Percentiles rank a stretch among this genome's conserved stretches.
phyloP scores from a whole-genome alignment of 2,797 vertebrate species.

The Oreortyx pictus region DNA sequence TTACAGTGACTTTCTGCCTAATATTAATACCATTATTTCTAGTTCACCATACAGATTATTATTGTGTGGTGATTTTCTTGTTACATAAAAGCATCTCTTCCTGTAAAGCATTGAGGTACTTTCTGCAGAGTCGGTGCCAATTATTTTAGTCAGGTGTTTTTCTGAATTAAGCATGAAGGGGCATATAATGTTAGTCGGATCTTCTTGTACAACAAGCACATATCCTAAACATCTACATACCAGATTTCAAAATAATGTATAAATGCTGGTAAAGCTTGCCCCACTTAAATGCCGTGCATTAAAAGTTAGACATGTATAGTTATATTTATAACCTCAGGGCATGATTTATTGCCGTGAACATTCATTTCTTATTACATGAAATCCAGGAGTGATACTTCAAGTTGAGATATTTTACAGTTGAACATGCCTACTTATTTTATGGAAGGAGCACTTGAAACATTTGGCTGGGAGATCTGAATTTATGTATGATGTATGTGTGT shows the following conservation, averaged over 20 bases:
- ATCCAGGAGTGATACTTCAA: slow-evolving; percentile 19
- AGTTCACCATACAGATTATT: not conserved
- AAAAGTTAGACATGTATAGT: not conserved
- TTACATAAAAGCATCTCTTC: not conserved
- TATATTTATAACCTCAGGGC: not conserved
- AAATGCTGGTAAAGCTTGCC: not conserved
- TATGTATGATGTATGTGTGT: not conserved
- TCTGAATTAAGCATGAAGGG: not conserved
- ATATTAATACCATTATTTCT: not conserved
- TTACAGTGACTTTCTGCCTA: not conserved
- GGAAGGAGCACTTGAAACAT: slow-evolving; percentile 17
- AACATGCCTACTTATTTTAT: slow-evolving; percentile 26
- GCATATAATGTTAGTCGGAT: not conserved
- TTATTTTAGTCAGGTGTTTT: not conserved
- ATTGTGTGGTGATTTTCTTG: not conserved
- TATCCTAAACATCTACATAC: not conserved
- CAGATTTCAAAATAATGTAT: not conserved
- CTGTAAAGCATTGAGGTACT: not conserved
- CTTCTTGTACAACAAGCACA: not conserved
- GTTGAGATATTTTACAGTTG: not conserved
- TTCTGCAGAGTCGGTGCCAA: not conserved
- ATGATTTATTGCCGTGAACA: not conserved
- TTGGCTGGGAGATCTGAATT: slow-evolving; percentile 23
- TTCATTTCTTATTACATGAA: not conserved
- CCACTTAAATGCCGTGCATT: not conserved